Evolutionary conservation across 2,113 vertebrate species (phyloP), one percentile per base, ranked within the genome.

Genomic region (Scolopax mira): DNA sequence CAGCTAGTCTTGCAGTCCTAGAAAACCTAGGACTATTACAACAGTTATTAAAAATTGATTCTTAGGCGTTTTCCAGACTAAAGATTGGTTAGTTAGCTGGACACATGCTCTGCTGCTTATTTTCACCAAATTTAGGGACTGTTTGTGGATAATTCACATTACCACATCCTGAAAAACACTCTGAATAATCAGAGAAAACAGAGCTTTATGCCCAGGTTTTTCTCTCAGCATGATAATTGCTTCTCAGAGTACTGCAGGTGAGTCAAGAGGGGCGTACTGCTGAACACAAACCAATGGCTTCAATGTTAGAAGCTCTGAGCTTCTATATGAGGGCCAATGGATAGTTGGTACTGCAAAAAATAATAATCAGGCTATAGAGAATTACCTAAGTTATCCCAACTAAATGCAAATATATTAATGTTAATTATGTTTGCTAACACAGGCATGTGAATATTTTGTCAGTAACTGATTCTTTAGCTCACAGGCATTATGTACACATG

Each of bases 401-500:
- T 65, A 69, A 83, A 65, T 24, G 6, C 6, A 66, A 85, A 73
- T 13, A 23, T 52, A 48, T 18, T 31, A 49, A 54, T 0, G 4
- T 5, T 54, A 57, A 52, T 55, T 60, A 58, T 15, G 14, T 44
- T 65, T 91, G 35, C 22, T 71, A 58, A 52, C 12, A 73, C 7
- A 69, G 77, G 10, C 5, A 61, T 2, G 3, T 27, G 15, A 61
- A 23, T 42, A 52, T 13, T 6, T 48, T 69, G 21, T 55, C 44
- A 88, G 17, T 80, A 79, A 46, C 5, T 1, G 22, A 42, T 52
- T 64, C 11, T 62, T 7, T 42, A 72, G 11, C 10, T 79, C 33
- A 70, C 1, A 41, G 41, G 35, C 28, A 44, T 42, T 25, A 37
- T 1, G 7, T 23, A 39, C 22, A 30, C 17, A 2, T 0, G 0